These are phyloP conservation scores for Pogonocherus hispidulus DNA, from an alignment of 2,888 invertebrate genomes.

Conservation along the genomic window DNA sequence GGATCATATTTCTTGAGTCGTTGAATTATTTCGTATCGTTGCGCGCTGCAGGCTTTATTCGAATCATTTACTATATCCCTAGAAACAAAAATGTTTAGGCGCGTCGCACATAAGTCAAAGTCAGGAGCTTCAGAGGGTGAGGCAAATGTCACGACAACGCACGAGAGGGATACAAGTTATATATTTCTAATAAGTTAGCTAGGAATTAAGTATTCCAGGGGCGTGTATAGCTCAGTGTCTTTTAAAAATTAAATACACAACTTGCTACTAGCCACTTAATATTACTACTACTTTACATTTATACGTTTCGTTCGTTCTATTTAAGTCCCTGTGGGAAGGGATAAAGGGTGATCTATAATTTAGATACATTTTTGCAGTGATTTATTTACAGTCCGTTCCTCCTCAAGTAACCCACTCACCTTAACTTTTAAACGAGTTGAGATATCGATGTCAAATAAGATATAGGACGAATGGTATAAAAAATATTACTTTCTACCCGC, in stretches of 20 bases:
- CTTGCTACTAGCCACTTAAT: not conserved
- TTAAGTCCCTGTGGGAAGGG: too few species aligned
- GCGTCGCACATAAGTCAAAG: slow-evolving; percentile 4
- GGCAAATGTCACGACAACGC: not conserved
- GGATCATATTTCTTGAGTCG: not conserved
- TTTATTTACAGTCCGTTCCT: too few species aligned
- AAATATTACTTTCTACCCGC: too few species aligned
- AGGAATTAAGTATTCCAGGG: not conserved
- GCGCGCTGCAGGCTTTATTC: too few species aligned
- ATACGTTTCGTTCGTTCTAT: not conserved
- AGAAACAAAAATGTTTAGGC: slow-evolving; percentile 10
- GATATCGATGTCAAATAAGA: too few species aligned
- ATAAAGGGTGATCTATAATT: too few species aligned
- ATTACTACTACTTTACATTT: not conserved
- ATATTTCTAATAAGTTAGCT: not conserved
- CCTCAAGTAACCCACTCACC: too few species aligned
- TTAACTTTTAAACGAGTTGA: too few species aligned
- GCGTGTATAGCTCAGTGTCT: not conserved
- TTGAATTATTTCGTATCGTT: not conserved
- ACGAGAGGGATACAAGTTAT: not conserved
- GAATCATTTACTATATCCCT: slow-evolving; percentile 10
- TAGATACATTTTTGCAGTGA: too few species aligned
- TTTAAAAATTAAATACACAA: not conserved
- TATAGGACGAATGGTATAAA: too few species aligned
- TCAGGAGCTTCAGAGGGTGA: slow-evolving; percentile 3